A percentile compares a stretch with the other conserved stretches of the same genome.
These are phyloP conservation scores for Dynastes hyllus DNA, from an alignment of 2,888 invertebrate genomes.

Conservation along the genomic window DNA sequence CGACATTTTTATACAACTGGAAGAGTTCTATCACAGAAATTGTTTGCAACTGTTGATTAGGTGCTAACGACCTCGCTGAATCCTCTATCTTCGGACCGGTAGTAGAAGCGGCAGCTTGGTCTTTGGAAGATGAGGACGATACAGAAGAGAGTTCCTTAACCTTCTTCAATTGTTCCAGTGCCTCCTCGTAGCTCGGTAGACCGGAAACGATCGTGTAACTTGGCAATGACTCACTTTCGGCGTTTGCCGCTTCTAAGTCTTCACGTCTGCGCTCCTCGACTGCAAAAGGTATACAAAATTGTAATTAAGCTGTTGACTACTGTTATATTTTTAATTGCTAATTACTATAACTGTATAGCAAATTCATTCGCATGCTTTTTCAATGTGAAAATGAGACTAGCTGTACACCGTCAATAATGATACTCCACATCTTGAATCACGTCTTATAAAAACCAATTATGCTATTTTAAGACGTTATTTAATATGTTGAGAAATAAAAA, in stretches of 20 bases:
- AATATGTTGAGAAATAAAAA: no score
- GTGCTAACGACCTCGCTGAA: constrained; percentile 62
- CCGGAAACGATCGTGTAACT: constrained; percentile 80
- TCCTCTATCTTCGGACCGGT: constrained; percentile 55
- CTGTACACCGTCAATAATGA: background rate
- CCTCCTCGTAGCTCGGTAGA: constrained; percentile 78
- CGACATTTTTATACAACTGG: constrained; percentile 61
- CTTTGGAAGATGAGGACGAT: constrained; percentile 42
- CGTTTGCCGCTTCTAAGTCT: constrained; percentile 60
- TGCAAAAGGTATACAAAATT: constrained; percentile 64
- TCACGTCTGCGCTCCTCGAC: constrained; percentile 67
- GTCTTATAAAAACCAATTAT: background rate
- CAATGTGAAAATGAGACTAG: background rate
- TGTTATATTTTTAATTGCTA: constrained; percentile 31
- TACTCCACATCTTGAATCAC: background rate
- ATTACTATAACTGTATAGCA: constrained; percentile 20
- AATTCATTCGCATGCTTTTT: background rate
- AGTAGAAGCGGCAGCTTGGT: constrained; percentile 40
- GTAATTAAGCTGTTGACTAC: constrained; percentile 13
- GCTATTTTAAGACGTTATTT: no score
- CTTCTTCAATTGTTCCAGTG: constrained; percentile 75
- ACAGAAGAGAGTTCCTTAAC: constrained; percentile 62
- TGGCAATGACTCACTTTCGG: constrained; percentile 71
- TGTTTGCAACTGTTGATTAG: constrained; percentile 59
- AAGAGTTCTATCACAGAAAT: constrained; percentile 68